Evolutionary conservation across 2,797 vertebrate species (phyloP).

Genomic region (Gorsachius magnificus): DNA sequence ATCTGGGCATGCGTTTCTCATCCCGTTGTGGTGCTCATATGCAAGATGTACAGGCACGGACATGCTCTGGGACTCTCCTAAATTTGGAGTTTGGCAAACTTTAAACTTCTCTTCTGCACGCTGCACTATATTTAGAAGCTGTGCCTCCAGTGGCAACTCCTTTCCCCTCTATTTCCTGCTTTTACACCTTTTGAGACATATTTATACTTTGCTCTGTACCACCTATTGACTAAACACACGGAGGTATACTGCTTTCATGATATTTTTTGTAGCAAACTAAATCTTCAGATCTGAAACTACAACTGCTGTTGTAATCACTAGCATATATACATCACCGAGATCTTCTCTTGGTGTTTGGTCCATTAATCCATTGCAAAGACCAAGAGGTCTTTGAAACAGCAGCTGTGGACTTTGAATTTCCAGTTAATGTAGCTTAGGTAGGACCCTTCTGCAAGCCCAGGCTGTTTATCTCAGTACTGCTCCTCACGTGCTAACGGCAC

Average conservation of each 20-base stretch:
- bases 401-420: background rate
- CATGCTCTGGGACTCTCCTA: background rate
- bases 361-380: background rate
- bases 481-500: background rate
- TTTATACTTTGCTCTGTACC: background rate
- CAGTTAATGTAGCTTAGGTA: background rate
- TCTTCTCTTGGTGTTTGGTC: background rate
- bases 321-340: background rate
- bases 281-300: background rate
- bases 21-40: background rate
- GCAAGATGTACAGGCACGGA: background rate
- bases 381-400: background rate
- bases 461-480: background rate
- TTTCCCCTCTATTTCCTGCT: background rate
- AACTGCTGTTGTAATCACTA: background rate
- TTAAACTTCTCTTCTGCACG: background rate
- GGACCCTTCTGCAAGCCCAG: background rate
- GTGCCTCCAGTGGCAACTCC: background rate
- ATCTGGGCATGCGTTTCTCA: background rate
- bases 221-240: background rate
- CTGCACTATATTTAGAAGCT: constrained; percentile 29
- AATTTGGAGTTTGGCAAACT: constrained; percentile 16
- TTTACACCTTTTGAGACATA: background rate
- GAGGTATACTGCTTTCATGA: background rate
- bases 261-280: background rate